Base-by-base conservation (phyloP, 2,113 vertebrate genomes). In the Pachyramphus minor region DNA sequence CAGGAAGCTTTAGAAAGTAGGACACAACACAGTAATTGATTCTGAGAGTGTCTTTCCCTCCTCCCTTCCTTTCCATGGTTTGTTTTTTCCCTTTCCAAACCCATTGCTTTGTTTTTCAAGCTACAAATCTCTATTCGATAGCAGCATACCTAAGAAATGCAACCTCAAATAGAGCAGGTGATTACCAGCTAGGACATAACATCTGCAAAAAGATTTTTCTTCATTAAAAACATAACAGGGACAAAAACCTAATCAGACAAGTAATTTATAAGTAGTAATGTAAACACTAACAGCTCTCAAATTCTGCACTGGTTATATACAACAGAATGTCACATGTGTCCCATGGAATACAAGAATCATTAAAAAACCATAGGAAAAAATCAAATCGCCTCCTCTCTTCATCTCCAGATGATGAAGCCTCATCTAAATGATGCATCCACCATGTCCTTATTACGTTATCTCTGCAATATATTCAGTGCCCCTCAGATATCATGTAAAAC, bases 211-310 rank as follows among this genome's bases (percentile, higher is more conserved):
- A 83, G 6, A 87, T 28, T 50, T 72, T 47, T 78, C 49, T 85
- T 87, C 4, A 86, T 31, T 52, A 64, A 85, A 87, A 92, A 52
- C 8, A 12, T 25, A 60, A 31, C 7, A 49, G 5, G 15, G 13
- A 35, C n/a, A 69, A 44, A 19, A 60, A 66, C 9, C 18, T 41
- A 83, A 35, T 60, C 24, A 79, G 52, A 49, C 12, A 53, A 84
- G 67, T 63, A 63, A 63, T 78, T 67, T 33, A 8, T 49, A 63
- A 60, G 31, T 62, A 91, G 59, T 35, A 95, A 50, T 1, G 8
- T 62, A 90, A 93, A 93, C 63, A 74, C 9, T 37, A 95, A 74
- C 53, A 96, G 30, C 41, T 88, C 49, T n/a, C 66, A 94, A 69
- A 76, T 90, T 86, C 67, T 92, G 44, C 27, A 47, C 9, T 59